Evolutionary conservation across 2,888 invertebrate genomes (phyloP).

Genomic region (Odontocolon sp.): DNA sequence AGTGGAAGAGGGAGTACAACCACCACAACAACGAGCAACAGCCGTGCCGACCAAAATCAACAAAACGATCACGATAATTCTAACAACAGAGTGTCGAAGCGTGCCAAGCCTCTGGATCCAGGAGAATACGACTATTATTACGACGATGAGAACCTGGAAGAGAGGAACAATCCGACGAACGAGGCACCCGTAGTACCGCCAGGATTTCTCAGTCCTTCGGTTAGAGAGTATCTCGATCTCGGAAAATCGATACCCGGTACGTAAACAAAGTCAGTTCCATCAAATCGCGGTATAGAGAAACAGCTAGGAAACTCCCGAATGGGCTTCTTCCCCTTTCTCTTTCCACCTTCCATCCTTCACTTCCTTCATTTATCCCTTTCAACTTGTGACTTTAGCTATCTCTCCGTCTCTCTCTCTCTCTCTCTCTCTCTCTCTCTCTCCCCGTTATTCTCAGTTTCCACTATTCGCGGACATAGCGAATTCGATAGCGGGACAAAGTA

Average conservation of each 20-base stretch:
- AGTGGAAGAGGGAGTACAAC: too few species aligned
- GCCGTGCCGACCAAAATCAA: conserved; percentile 7
- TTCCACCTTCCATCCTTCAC: too few species aligned
- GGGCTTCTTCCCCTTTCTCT: too few species aligned
- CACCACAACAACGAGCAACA: background rate
- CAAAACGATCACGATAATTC: conserved; percentile 27
- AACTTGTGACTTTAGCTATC: conserved; percentile 9
- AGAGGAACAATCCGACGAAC: conserved; percentile 81
- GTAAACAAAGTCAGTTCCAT: conserved; percentile 74
- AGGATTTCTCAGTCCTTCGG: conserved; percentile 92
- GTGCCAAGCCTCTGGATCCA: conserved; percentile 81
- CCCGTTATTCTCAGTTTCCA: too few species aligned
- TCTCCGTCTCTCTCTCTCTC: background rate
- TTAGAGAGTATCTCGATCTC: conserved; percentile 92
- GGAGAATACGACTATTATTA: conserved; percentile 80
- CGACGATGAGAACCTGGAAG: conserved; percentile 79
- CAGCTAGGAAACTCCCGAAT: conserved; percentile 12
- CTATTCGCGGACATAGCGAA: too few species aligned
- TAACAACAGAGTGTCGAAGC: conserved; percentile 74
- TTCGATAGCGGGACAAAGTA: too few species aligned
- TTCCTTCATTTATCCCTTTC: conserved; percentile 37
- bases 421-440: too few species aligned
- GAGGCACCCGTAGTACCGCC: conserved; percentile 85
- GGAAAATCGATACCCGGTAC: conserved; percentile 95
- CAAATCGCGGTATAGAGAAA: conserved; percentile 11